Evolutionary conservation across 2,888 invertebrate genomes (phyloP), one percentile per base, ranked within the genome.

Genomic region (Lutraria lutraria): DNA sequence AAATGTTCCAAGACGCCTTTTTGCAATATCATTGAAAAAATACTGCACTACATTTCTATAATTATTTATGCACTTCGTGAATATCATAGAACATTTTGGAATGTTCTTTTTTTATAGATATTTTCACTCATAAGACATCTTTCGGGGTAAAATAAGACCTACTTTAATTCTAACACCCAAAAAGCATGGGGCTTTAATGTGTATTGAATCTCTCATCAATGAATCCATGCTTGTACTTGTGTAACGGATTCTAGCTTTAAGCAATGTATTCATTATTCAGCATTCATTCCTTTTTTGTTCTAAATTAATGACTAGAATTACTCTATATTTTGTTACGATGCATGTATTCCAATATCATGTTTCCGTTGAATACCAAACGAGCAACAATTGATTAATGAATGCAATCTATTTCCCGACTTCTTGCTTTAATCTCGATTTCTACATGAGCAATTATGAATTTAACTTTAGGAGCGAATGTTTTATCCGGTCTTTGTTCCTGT

Each of bases 321-420:
- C 25, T 68, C 63, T 25, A 68, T 25, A 68, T 68, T 68, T 25
- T 68, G 63, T 68, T n/a, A 25, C 63, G 63, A 25, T n/a, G 13
- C 63, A 68, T 25, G 63, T n/a, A 25, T 68, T 25, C 63, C 63
- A 68, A 68, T 25, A 68, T 21, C 25, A 25, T 25, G 25, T 68
- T 25, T 68, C 63, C n/a, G 63, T 68, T 68, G 63, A 68, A 68
- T 68, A n/a, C 8, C 63, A 68, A 68, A 68, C 63, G 25, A 68
- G 63, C 13, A n/a, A 68, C 25, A 68, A 68, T 68, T 68, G 25
- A 68, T 68, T 68, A 68, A 68, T 25, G 13, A 25, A 25, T 25
- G 63, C 25, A 68, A 68, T 68, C n/a, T 68, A 68, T 68, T 25
- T n/a, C 15, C 2, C 56, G 15, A 19, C 15, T 56, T 56, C 56